These are phyloP conservation scores for Erpobdella octoculata DNA, from an alignment of 2,888 invertebrate genomes.

Conservation along the genomic window DNA sequence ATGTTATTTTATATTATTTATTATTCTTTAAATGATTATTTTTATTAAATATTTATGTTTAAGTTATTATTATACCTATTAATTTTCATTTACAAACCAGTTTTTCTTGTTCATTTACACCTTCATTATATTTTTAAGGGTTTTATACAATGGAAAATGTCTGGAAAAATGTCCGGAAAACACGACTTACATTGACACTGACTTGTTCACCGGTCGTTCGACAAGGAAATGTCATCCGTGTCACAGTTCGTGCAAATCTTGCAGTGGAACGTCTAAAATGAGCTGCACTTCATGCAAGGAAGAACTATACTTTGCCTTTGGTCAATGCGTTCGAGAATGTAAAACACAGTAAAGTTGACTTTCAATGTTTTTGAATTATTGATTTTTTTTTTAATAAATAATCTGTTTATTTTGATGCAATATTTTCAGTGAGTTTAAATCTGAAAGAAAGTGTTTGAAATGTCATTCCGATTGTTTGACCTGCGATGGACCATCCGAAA, in stretches of 20 bases:
- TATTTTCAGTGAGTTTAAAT: constrained; percentile 8
- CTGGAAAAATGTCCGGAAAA: background rate
- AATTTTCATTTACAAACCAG: too few relatives aligned
- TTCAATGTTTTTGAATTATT: background rate
- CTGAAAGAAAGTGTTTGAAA: background rate
- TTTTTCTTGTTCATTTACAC: too few relatives aligned
- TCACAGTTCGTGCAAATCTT: constrained; percentile 18
- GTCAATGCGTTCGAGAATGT: constrained; percentile 12
- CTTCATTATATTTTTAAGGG: background rate
- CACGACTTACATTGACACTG: background rate
- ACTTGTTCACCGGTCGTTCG: background rate
- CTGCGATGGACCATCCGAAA: background rate
- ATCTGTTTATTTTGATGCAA: too few relatives aligned
- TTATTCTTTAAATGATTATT: too few relatives aligned
- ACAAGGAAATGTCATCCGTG: constrained; percentile 19
- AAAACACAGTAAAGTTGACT: background rate
- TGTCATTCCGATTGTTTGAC: constrained; percentile 8
- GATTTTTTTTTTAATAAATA: background rate
- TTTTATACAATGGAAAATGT: background rate
- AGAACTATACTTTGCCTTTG: constrained; percentile 8
- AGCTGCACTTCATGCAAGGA: constrained; percentile 22
- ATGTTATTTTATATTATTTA: too few relatives aligned
- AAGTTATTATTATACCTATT: too few relatives aligned
- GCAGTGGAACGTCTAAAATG: constrained; percentile 12
- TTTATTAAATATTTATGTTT: too few relatives aligned